Base-by-base conservation (phyloP, 1,140 invertebrate species). In the Euborellia annulipes region DNA sequence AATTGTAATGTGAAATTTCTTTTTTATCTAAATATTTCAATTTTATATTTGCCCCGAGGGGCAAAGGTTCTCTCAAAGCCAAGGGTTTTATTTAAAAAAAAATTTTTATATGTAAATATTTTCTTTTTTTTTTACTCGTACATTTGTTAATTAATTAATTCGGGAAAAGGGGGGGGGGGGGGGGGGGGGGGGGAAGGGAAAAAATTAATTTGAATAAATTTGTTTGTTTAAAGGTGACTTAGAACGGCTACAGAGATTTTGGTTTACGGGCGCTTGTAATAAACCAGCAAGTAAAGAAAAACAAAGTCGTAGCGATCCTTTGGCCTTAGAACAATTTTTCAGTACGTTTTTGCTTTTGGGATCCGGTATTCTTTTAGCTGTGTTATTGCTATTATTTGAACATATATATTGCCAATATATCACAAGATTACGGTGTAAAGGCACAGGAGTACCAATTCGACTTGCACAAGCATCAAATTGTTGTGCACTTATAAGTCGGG, bases 261-360 rank as follows among this genome's bases (percentile, higher is more conserved):
- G 78, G 74, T 62, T 79, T 46, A 72, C 75, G 17, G 77, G 78
- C 19, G 71, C 75, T 2, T 80, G 78, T 57, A 50, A 50, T 17
- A 45, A 43, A 27, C 66, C 71, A 45, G 62, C 65, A 3, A 62
- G 42, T 19, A 51, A 51, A 19, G 45, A 49, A 32, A 51, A 51
- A 16, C 46, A 44, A 37, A 45, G 45, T 22, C 32, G 45, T 2
- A 45, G 42, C 49, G 65, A 74, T 40, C 72, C 72, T 1, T 57
- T 79, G 43, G 75, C 74, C 8, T 63, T 78, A 23, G 66, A 75
- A 42, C 78, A 79, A 57, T 79, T 79, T 54, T 69, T 76, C 46
- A 71, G 67, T 32, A 76, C 78, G 18, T 80, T 79, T 54, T 62
- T 79, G 8, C 61, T 79, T 7, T 64, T 79, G 3, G 67, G 65